Evolutionary conservation across 37 sponge, comb jelly and placozoan genomes (phyloP), one percentile per base, ranked within the genome.

Genomic region (Haliclona indistincta): DNA sequence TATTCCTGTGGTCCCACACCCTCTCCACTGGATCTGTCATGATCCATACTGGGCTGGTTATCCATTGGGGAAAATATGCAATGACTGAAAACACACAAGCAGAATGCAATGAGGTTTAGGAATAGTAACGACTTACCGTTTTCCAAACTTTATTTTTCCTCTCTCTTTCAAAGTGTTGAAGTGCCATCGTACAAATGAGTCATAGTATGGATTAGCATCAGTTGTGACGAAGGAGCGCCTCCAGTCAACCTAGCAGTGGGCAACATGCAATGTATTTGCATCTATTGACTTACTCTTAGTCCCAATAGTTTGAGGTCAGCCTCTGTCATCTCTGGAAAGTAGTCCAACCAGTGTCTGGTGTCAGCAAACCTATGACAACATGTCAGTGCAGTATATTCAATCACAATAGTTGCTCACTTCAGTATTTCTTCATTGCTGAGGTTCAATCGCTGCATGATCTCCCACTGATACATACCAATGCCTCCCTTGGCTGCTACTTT

Each of bases 1-100:
- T 95, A 99, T 73, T 99, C 99, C 67, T 99, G 99, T 36, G 91
- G 88, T 38, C 96, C 99, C 53, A 99, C 96, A 33, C 96, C 96
- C 71, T 99, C 99, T 58, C 99, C 99, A 75, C 77, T 72, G 56
- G 88, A 56, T 23, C 99, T 61, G 61, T 99, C 99, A 63, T 99
- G 99, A 64, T 99, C 99, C 99, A 99, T 99, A 54, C 96, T 89
- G 6, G 99, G 96, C 89, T 99, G 99, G 30, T 75, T 75, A 43
- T 95, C 96, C 84, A 78, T 81, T 0, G 90, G 88, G 15, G 94
- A 95, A 84, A 71, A 99, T 23, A 99, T 86, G 23, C 96, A 90
- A 79, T 99, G 86, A 51, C 91, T 87, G 37, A 8, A 53, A 52
- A 33, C 10, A 70, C 1, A 19, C n/a, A 43, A 25, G 22, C 47